Percentiles rank a stretch among this genome's conserved stretches.
phyloP scores from a whole-genome alignment of 2,113 vertebrate genomes.

The Otolemur garnettii region DNA sequence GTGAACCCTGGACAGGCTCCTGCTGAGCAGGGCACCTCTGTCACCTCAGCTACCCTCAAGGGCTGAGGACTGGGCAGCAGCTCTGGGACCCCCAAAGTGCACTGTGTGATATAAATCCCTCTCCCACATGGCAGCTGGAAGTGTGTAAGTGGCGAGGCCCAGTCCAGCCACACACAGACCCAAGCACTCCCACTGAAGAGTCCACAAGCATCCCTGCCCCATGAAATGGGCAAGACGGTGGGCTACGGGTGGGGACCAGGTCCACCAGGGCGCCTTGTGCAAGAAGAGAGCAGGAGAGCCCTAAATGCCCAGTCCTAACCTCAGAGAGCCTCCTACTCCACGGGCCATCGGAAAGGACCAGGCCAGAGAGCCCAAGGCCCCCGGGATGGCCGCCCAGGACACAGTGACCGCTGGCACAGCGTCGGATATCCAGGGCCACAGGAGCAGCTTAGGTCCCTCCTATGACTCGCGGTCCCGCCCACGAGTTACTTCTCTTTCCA shows the following conservation, averaged over 20 bases:
- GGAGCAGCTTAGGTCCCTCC: not conserved
- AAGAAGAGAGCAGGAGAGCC: too few relatives aligned
- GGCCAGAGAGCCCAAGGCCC: not conserved
- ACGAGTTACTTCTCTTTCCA: not conserved
- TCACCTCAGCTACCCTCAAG: not conserved
- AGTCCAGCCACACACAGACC: not conserved
- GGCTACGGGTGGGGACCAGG: not conserved
- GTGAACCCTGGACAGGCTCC: not conserved
- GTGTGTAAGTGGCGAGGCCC: not conserved
- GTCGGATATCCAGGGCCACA: rapidly evolving
- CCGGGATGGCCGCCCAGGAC: not conserved
- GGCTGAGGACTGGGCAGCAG: slow-evolving; percentile 48
- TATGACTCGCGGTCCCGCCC: not conserved
- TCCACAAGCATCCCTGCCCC: not conserved
- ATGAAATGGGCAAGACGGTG: not conserved
- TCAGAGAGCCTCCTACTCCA: not conserved
- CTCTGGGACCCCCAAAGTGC: not conserved
- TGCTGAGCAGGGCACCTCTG: not conserved
- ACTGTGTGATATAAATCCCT: slow-evolving; percentile 26
- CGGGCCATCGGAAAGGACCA: not conserved
- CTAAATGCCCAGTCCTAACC: not conserved
- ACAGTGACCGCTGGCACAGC: slow-evolving; percentile 19
- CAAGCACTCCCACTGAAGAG: not conserved
- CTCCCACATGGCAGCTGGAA: not conserved
- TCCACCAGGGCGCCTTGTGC: not conserved